Conservation (phyloP, 2,113 vertebrate genomes). For the Naja naja region DNA sequence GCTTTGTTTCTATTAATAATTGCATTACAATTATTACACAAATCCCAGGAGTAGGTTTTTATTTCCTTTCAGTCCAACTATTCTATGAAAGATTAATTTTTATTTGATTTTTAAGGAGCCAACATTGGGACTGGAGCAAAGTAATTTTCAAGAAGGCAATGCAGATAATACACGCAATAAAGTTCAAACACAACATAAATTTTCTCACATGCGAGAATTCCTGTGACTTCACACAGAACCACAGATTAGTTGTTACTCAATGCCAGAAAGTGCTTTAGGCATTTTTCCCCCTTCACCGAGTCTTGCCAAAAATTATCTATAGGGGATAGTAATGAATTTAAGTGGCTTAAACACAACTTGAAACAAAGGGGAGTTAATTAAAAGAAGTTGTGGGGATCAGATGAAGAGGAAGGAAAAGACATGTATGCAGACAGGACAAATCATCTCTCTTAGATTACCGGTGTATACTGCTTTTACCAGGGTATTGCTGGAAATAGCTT, state of each 20-base stretch:
- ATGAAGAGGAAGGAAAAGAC: neutral
- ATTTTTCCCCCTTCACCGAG: constrained; percentile 19
- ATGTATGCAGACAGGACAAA: neutral
- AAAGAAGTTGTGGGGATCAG: neutral
- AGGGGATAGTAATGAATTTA: constrained; percentile 17
- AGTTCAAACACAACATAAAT: constrained; percentile 10
- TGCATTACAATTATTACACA: constrained; percentile 13
- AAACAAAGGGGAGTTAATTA: constrained; percentile 18
- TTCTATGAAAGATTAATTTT: neutral
- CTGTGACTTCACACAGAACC: neutral
- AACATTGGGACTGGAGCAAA: neutral
- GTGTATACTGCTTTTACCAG: neutral
- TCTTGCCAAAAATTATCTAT: constrained; percentile 26
- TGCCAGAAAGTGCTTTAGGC: constrained; percentile 25
- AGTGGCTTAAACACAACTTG: constrained; percentile 31
- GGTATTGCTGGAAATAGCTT: neutral
- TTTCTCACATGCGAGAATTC: neutral
- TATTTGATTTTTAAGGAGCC: constrained; percentile 21
- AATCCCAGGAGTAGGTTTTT: constrained; percentile 12
- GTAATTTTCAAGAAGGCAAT: constrained; percentile 28
- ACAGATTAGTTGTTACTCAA: constrained; percentile 15
- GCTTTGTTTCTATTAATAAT: constrained; percentile 33
- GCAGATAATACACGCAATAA: neutral
- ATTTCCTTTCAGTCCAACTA: constrained; percentile 11
- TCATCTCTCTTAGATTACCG: rapidly evolving